Evolutionary conservation across 1,140 invertebrate species (phyloP), one percentile per base, ranked within the genome.

Genomic region (Scaptomyza montana): DNA sequence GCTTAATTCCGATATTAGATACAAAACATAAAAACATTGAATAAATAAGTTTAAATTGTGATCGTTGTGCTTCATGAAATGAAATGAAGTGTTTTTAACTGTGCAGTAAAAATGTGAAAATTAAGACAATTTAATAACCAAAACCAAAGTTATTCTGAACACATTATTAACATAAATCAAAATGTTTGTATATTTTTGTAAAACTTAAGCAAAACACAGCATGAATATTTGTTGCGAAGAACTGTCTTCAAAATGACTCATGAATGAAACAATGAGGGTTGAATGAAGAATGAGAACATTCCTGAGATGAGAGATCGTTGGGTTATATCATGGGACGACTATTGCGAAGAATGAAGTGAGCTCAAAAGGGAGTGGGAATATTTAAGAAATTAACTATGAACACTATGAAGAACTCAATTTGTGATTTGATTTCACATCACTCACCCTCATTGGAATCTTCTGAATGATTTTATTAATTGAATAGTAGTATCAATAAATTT

Each of bases 401-500:
- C 6, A 69, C 50, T 62, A 62, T 39, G 30, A 33, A 55, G 13
- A 70, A 64, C 33, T 49, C 53, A 28, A 59, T 64, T 49, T 36
- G 30, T n/a, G 50, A 56, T 47, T 53, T 10, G 33, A 28, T 53
- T 50, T 72, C 19, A 67, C 70, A 74, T 84, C 90, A 91, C 90
- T 92, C 90, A 92, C 90, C 90, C 82, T 92, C 90, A 69, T 85
- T 91, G 67, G 90, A 80, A 64, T 92, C 90, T 92, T 92, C 90
- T 91, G 81, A 79, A 74, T 55, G 80, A 66, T 57, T 62, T 80
- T 60, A 62, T 59, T 64, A 71, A 67, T 73, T 63, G 39, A 43
- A 70, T 55, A 43, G 56, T 50, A 5, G 56, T 46, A 46, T 10
- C 70, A 59, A 55, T 53, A 57, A 86, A 77, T 77, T 84, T 87